These are phyloP conservation scores for Smittia sp. DNA, from an alignment of 2,888 invertebrate genomes.

Conservation along the genomic window DNA sequence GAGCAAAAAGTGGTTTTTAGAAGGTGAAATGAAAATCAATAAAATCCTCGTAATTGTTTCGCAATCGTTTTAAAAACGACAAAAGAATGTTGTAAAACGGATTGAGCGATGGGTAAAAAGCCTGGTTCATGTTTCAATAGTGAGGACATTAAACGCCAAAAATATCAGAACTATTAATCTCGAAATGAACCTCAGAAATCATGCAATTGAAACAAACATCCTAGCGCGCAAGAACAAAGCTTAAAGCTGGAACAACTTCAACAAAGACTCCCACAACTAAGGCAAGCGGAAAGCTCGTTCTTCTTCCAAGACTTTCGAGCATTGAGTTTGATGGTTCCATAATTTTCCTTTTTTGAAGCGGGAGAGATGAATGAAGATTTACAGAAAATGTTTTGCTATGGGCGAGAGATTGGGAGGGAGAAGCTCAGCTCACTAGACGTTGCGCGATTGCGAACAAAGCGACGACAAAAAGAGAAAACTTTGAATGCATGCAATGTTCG, in stretches of 20 bases:
- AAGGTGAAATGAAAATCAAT: conserved; percentile 16
- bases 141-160: too few relatives aligned
- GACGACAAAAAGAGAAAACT: neutral
- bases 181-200: too few relatives aligned
- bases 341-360: too few relatives aligned
- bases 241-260: too few relatives aligned
- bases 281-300: neutral
- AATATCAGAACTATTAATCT: too few relatives aligned
- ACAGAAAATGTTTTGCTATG: neutral
- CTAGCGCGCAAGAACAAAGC: too few relatives aligned
- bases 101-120: too few relatives aligned
- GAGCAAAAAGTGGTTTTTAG: neutral
- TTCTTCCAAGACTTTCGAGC: neutral
- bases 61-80: neutral
- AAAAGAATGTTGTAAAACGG: neutral
- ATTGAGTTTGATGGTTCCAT: neutral
- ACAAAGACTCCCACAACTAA: too few relatives aligned
- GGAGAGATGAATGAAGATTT: neutral
- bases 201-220: too few relatives aligned
- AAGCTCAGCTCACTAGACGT: too few relatives aligned
- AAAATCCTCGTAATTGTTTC: neutral
- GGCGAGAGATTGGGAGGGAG: neutral
- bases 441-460: neutral
- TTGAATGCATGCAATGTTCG: conserved; percentile 14
- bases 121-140: too few relatives aligned